Conservation (phyloP, 1,140 invertebrate genomes). For the Papilio xuthus region DNA sequence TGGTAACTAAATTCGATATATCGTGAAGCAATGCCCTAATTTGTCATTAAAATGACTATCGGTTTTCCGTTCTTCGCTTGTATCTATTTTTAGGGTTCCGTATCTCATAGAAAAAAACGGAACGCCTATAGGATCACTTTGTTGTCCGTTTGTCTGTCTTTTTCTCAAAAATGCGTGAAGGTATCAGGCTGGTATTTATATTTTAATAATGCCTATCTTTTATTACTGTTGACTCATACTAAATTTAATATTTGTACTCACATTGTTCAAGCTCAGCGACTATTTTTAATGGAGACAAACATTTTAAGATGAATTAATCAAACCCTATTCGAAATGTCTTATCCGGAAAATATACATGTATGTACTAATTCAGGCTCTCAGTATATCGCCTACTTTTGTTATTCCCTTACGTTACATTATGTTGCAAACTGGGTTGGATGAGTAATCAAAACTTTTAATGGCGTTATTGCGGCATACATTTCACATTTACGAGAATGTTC, state of each 20-base stretch:
- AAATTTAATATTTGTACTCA: too few species aligned
- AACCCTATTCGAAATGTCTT: not conserved
- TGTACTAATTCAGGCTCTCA: not conserved
- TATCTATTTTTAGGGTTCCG: too few species aligned
- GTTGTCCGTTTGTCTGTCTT: too few species aligned
- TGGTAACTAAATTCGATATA: slow-evolving; percentile 1
- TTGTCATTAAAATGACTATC: not conserved
- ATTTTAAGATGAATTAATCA: not conserved
- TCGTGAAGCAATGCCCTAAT: not conserved
- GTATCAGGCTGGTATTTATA: too few species aligned
- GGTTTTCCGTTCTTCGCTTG: not conserved
- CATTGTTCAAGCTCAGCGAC: too few species aligned
- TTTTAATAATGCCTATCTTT: too few species aligned
- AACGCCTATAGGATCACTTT: too few species aligned
- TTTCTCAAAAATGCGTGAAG: too few species aligned
- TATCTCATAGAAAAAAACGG: too few species aligned
- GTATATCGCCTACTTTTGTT: slow-evolving; percentile 21
- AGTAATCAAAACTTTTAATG: slow-evolving; percentile 38
- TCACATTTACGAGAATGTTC: slow-evolving; percentile 12
- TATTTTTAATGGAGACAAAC: not conserved
- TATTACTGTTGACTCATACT: too few species aligned
- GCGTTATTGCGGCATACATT: slow-evolving; percentile 21
- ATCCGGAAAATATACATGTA: not conserved
- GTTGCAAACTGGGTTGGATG: slow-evolving; percentile 7
- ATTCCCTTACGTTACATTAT: slow-evolving; percentile 27